Evolutionary conservation across 1,140 invertebrate species (phyloP).

Genomic region (Orussus abietinus): DNA sequence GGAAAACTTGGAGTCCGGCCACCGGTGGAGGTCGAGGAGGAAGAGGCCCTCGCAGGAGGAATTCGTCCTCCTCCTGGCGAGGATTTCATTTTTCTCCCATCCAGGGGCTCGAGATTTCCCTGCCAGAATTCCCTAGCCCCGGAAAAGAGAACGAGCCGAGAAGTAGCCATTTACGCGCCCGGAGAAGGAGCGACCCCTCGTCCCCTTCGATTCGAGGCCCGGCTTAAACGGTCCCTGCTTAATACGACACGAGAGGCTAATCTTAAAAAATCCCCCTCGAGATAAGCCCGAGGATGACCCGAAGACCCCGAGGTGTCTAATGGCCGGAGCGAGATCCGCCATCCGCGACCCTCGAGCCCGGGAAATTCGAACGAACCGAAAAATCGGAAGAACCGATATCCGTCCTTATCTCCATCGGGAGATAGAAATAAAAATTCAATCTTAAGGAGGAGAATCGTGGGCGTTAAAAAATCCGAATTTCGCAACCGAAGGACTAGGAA

Average conservation of each 20-base stretch:
- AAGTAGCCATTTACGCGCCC: conserved; percentile 52
- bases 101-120: too few relatives aligned
- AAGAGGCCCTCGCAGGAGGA: too few relatives aligned
- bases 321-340: conserved; percentile 21
- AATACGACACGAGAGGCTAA: conserved; percentile 52
- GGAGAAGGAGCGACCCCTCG: conserved; percentile 15
- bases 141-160: conserved; percentile 46
- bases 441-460: too few relatives aligned
- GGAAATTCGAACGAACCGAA: too few relatives aligned
- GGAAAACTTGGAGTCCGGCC: too few relatives aligned
- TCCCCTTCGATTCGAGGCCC: conserved; percentile 28
- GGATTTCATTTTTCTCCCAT: too few relatives aligned
- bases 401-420: too few relatives aligned
- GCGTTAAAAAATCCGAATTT: conserved; percentile 28
- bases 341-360: conserved; percentile 14
- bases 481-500: background rate
- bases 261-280: conserved; percentile 41
- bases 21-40: too few relatives aligned
- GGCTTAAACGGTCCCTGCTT: conserved; percentile 41
- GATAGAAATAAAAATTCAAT: too few relatives aligned
- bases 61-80: too few relatives aligned
- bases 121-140: too few relatives aligned
- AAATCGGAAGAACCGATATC: too few relatives aligned
- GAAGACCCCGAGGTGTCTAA: conserved; percentile 12
- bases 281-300: conserved; percentile 23